Percentiles rank a stretch among this genome's conserved stretches.
These are phyloP conservation scores for Platalea minor DNA, from an alignment of 2,797 vertebrate species.

Conservation along the genomic window DNA sequence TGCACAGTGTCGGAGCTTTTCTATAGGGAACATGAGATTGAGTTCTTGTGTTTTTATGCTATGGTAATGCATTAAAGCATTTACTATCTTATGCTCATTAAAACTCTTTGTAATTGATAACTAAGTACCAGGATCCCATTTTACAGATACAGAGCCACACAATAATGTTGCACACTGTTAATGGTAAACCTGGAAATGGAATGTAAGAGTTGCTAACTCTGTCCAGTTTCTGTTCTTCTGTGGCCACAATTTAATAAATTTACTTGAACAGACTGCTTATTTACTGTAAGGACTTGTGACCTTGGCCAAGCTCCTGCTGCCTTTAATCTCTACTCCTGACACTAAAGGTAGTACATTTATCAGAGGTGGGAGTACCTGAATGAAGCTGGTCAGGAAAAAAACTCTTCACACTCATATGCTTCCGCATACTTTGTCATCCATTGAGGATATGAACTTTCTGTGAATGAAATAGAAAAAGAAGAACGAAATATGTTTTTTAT, in stretches of 20 bases:
- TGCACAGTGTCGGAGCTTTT: neutral
- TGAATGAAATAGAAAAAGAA: neutral
- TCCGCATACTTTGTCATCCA: neutral
- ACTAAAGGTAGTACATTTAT: conserved; percentile 4
- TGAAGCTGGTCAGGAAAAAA: neutral
- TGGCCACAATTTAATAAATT: neutral
- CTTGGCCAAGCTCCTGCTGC: neutral
- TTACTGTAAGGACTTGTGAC: conserved; percentile 11
- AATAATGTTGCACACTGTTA: neutral
- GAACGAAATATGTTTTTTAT: neutral
- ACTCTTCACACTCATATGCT: neutral
- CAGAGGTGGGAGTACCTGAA: conserved; percentile 1
- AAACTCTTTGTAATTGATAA: neutral
- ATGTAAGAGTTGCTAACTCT: neutral
- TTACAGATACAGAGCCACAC: neutral
- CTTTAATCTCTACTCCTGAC: conserved; percentile 4
- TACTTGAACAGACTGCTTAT: neutral
- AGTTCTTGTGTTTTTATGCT: neutral
- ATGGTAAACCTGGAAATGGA: neutral
- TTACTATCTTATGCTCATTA: conserved; percentile 4
- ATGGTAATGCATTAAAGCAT: neutral
- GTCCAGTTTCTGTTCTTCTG: neutral
- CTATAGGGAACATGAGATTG: neutral
- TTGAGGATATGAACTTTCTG: neutral
- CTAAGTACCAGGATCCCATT: neutral